Evolutionary conservation across 2,113 vertebrate species (phyloP), one percentile per base, ranked within the genome.

Genomic region (Lichenostomus cassidix): DNA sequence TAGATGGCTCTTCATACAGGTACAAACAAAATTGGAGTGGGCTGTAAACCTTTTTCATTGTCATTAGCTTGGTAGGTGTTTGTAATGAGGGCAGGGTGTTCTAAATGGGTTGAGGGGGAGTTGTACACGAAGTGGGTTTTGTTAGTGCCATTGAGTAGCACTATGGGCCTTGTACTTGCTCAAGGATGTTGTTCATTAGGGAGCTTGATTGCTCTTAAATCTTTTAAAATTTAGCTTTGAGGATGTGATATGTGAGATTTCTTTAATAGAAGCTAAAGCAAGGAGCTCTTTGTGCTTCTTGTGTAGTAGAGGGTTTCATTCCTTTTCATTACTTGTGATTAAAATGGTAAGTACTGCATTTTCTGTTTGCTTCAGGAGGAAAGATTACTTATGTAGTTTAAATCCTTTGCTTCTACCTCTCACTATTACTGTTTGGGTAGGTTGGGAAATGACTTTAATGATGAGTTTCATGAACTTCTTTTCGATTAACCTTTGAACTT

Each of bases 401-500:
- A 78, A 5, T 82, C 17, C 37, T 71, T 64, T 82, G 11, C 65
- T 91, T 73, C 65, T 89, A 2, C 39, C 15, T 87, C 50, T 89
- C 14, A 4, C 46, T 84, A 1, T 44, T 89, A 31, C 20, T 94
- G 56, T 60, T 89, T 60, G 81, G 8, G 27, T 84, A 74, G 77
- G 17, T 52, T 94, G 65, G 62, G 62, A 79, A 84, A 41, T 73
- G 9, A 18, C 59, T 78, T 79, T 69, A 71, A 44, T 68, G 35
- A 70, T 58, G 46, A 78, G 58, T 52, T 96, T 84, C 35, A 18
- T 52, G n/a, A 76, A 53, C n/a, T 91, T 62, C 15, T 89, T 73
- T 82, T 87, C 77, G 91, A 60, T 94, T 94, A 92, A 68, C 89
- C 74, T 95, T 58, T 95, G 67, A 92, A 90, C 87, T 80, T 85